Conservation (phyloP, 30 jellyfish, hydroid and myxozoan species). For the Aurelia aurita complex sp. Pacific region DNA sequence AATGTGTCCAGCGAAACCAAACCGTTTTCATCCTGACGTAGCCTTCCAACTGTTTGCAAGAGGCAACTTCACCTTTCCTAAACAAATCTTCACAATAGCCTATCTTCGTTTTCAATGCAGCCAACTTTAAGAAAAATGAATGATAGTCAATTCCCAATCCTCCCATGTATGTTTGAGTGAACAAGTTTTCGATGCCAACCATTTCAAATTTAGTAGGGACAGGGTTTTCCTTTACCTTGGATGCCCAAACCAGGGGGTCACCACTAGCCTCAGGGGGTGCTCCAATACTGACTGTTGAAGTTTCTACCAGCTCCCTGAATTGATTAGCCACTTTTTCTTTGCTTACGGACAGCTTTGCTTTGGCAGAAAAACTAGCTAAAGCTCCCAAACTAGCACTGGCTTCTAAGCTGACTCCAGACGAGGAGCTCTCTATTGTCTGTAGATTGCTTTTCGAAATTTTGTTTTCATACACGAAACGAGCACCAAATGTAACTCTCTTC, state of each 20-base stretch:
- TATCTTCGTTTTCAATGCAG: too few relatives aligned
- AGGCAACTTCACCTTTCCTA: too few relatives aligned
- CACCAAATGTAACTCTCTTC: constrained; percentile 64
- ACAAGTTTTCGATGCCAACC: constrained; percentile 58
- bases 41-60: too few relatives aligned
- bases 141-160: background rate
- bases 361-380: constrained; percentile 20
- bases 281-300: constrained; percentile 66
- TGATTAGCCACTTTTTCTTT: constrained; percentile 33
- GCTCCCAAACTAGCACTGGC: constrained; percentile 25
- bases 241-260: constrained; percentile 66
- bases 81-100: too few relatives aligned
- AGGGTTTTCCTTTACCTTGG: constrained; percentile 71
- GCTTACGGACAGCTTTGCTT: constrained; percentile 5
- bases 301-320: constrained; percentile 41
- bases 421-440: background rate
- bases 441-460: constrained; percentile 41
- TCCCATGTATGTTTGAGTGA: constrained; percentile 48
- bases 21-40: too few relatives aligned
- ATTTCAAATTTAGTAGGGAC: constrained; percentile 57
- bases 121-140: too few relatives aligned
- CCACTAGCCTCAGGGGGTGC: constrained; percentile 79
- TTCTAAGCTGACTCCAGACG: constrained; percentile 16
- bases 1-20: too few relatives aligned
- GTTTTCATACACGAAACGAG: constrained; percentile 59